A percentile compares a stretch with the other conserved stretches of the same genome.
These are phyloP conservation scores for Ophioninae sp. DNA, from an alignment of 2,888 invertebrate genomes.

Conservation along the genomic window DNA sequence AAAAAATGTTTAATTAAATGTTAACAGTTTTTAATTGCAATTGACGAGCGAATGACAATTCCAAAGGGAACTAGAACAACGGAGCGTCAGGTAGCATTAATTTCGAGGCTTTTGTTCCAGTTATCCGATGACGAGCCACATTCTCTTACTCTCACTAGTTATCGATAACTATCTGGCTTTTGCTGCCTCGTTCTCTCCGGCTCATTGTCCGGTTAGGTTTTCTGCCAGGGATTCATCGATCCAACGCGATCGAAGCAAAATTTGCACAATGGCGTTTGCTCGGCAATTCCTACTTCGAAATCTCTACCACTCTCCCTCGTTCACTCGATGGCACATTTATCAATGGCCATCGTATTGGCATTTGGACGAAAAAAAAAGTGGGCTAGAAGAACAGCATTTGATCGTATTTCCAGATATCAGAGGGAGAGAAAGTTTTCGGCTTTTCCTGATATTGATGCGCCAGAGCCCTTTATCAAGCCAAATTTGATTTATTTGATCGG, in stretches of 20 bases:
- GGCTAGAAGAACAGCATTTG: slow-evolving; percentile 9
- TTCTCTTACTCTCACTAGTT: slow-evolving; percentile 22
- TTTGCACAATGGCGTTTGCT: slow-evolving; percentile 56
- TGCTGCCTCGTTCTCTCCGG: slow-evolving; percentile 18
- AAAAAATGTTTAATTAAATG: slow-evolving; percentile 75
- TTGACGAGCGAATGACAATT: slow-evolving; percentile 49
- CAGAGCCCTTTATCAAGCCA: slow-evolving; percentile 11
- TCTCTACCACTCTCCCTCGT: slow-evolving; percentile 38
- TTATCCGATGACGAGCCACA: slow-evolving; percentile 65
- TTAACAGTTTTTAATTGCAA: slow-evolving; percentile 75
- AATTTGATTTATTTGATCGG: slow-evolving; percentile 21
- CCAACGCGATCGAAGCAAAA: slow-evolving; percentile 57
- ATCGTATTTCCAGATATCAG: slow-evolving; percentile 13
- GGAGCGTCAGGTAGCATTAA: slow-evolving; percentile 68
- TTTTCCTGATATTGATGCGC: neutral
- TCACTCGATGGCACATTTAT: slow-evolving; percentile 21
- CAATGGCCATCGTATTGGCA: slow-evolving; percentile 25
- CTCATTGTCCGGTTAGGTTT: slow-evolving; percentile 46
- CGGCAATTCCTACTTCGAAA: slow-evolving; percentile 55
- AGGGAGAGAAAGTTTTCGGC: slow-evolving; percentile 1
- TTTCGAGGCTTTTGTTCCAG: slow-evolving; percentile 71
- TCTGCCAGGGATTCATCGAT: slow-evolving; percentile 65
- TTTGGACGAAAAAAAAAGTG: slow-evolving; percentile 22
- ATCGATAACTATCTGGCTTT: neutral
- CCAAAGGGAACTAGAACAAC: slow-evolving; percentile 41